Evolutionary conservation across 2,888 invertebrate species (phyloP), one percentile per base, ranked within the genome.

Genomic region (Archaeoteleia sp.): DNA sequence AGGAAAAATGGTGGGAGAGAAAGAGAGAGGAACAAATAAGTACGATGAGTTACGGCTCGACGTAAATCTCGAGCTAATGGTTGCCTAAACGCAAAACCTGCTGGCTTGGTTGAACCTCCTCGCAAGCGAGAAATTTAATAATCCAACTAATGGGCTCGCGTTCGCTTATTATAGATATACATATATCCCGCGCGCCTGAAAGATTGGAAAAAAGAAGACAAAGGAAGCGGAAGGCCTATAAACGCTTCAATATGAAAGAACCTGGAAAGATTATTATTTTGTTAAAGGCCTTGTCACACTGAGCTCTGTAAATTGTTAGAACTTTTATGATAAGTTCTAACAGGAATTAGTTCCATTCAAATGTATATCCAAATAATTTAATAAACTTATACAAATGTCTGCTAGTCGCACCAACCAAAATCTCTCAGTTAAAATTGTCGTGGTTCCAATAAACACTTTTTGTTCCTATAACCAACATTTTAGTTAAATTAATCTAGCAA

Each of bases 11-110:
- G 71, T 62, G 69, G 62, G 72, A 60, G 67, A 67, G 55, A 54
- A 70, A 51, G 73, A 67, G 65, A 72, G 77, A 80, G 79, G 80
- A 82, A 82, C 81, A 84, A 84, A 84, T 82, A 82, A 82, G 83
- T 80, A 81, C 79, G 83, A 84, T 84, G 85, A 85, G 82, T 84
- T 85, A 85, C 83, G 84, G 79, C 84, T 78, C 77, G 80, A 78
- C 82, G 84, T 85, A 85, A 85, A 85, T 85, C 85, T 84, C 76
- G 61, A 68, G 74, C 84, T 85, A 85, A 85, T 85, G 83, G 84
- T 77, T 79, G 84, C 82, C 84, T 84, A 85, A 85, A 85, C 82
- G 85, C 81, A 80, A 84, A 81, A 82, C 80, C 82, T 78, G 82
- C 79, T 78, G 78, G 78, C 71, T 77, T 65, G 70, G 55, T 67